Evolutionary conservation across 2,113 vertebrate genomes (phyloP).

Genomic region (Gymnogyps californianus): DNA sequence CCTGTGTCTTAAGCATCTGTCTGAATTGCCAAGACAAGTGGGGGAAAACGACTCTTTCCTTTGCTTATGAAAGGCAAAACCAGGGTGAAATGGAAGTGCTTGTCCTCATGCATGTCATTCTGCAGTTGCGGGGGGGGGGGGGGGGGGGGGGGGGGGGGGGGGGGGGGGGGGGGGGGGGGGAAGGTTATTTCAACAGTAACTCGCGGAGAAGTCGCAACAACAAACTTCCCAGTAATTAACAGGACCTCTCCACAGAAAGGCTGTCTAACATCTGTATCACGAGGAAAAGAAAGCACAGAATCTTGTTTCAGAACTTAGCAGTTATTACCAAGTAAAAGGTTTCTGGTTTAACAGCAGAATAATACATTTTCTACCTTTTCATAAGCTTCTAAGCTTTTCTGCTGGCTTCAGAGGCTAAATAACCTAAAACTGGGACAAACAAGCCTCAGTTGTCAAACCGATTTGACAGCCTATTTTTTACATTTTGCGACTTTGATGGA

Average conservation of each 20-base stretch:
- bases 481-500: slow-evolving; percentile 35
- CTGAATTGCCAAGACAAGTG: slow-evolving; percentile 50
- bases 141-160: neutral
- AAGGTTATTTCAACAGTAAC: neutral
- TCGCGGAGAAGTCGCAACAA: rapidly evolving
- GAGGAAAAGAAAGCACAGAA: neutral
- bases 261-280: neutral
- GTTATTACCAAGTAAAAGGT: neutral
- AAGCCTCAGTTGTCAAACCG: slow-evolving; percentile 25
- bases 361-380: slow-evolving; percentile 24
- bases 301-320: neutral
- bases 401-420: slow-evolving; percentile 29
- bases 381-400: slow-evolving; percentile 23
- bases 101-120: neutral
- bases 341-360: neutral
- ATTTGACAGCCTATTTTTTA: slow-evolving; percentile 39
- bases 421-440: slow-evolving; percentile 46
- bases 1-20: slow-evolving; percentile 64
- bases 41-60: slow-evolving; percentile 36
- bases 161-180: neutral
- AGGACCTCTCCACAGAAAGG: neutral
- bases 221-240: neutral
- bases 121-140: neutral
- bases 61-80: neutral
- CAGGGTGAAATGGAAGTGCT: neutral